These are phyloP conservation scores for Rallus limicola DNA, from an alignment of 2,113 vertebrate genomes.

Conservation along the genomic window DNA sequence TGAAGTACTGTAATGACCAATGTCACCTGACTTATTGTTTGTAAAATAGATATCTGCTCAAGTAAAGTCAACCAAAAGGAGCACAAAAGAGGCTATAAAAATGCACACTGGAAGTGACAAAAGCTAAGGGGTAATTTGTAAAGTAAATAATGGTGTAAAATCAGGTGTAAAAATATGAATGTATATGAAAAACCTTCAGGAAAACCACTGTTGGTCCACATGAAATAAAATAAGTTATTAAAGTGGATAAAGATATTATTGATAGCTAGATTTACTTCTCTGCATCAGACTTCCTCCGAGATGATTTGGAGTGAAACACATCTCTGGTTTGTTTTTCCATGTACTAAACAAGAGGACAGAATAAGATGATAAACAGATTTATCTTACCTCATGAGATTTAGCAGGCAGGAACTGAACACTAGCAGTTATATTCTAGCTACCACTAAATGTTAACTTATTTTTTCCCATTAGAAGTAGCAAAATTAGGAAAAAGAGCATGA, in stretches of 20 bases:
- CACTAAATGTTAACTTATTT: neutral
- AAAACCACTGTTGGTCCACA: neutral
- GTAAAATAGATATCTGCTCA: neutral
- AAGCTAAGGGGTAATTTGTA: neutral
- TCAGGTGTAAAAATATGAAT: neutral
- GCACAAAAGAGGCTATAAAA: neutral
- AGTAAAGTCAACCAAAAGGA: neutral
- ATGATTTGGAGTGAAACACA: neutral
- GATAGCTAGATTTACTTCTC: neutral
- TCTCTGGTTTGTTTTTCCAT: neutral
- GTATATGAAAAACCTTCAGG: neutral
- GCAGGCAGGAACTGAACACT: neutral
- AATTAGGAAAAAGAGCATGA: neutral
- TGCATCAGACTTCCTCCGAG: neutral
- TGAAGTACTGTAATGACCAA: neutral
- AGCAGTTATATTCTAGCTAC: neutral
- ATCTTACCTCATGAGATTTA: neutral
- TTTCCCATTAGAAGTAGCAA: neutral
- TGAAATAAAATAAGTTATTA: neutral
- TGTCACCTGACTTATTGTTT: accelerated
- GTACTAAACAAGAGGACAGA: neutral
- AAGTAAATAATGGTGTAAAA: neutral
- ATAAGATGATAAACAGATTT: neutral
- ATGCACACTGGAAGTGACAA: neutral
- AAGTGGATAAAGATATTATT: neutral